Percentiles rank a stretch among this genome's conserved stretches.
Evolutionary conservation across 2,797 vertebrate genomes (phyloP).

Genomic region (Sciaenops ocellatus): DNA sequence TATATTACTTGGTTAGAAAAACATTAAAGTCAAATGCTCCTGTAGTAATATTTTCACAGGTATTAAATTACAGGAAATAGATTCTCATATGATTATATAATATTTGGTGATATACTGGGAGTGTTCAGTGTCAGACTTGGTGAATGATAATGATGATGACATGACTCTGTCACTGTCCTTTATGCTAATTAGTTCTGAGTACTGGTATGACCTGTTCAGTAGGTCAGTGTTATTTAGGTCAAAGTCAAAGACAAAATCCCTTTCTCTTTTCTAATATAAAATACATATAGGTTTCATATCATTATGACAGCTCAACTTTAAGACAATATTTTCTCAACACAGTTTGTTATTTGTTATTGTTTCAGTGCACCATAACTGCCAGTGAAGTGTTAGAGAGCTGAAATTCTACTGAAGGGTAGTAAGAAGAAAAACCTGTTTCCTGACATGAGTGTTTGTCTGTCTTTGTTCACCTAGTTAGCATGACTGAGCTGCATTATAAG

Average conservation of each 20-base stretch:
- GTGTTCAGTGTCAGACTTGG: neutral
- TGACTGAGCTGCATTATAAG: neutral
- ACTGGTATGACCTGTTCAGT: neutral
- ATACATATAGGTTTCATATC: neutral
- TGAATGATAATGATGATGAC: neutral
- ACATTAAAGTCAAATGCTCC: neutral
- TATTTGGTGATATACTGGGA: neutral
- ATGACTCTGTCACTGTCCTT: neutral
- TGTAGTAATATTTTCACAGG: neutral
- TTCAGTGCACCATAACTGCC: neutral
- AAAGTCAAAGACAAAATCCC: neutral
- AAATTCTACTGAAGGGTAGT: neutral
- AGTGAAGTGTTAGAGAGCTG: too few species aligned
- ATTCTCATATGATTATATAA: neutral
- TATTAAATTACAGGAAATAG: neutral
- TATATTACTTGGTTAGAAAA: neutral
- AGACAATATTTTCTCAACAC: neutral
- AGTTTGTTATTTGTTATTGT: neutral
- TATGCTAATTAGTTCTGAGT: neutral
- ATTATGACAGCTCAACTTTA: neutral
- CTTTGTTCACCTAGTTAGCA: neutral
- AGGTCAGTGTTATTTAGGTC: neutral
- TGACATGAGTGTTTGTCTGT: neutral
- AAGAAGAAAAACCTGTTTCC: neutral
- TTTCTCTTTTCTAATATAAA: neutral